A percentile compares a stretch with the other conserved stretches of the same genome.
These are phyloP conservation scores for Pentamera pediparva DNA, from an alignment of 53 echinoderm and acorn worm species.

Conservation along the genomic window DNA sequence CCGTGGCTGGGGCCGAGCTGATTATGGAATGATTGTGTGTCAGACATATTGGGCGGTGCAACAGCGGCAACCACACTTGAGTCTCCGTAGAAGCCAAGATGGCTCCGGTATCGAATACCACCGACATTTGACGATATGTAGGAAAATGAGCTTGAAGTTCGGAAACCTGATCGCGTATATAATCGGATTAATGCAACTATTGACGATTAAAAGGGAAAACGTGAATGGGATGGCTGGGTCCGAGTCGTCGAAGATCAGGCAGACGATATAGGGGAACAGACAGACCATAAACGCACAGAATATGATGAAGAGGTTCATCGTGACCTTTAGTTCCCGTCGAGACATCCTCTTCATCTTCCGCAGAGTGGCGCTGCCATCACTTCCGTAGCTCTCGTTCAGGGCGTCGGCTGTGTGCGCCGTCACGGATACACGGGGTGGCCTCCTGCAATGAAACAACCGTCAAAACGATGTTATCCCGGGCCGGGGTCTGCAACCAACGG, in stretches of 20 bases:
- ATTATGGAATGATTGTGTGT: not conserved
- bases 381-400: not conserved
- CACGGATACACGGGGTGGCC: not conserved
- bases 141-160: slow-evolving; percentile 55
- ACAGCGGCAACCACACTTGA: slow-evolving; percentile 2
- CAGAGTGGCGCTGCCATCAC: not conserved
- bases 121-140: slow-evolving; percentile 33
- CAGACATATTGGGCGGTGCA: not conserved
- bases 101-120: slow-evolving; percentile 16
- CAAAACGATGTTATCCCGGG: not conserved
- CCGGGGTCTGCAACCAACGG: too few relatives aligned
- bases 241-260: slow-evolving; percentile 39
- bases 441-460: not conserved
- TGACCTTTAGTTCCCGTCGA: slow-evolving; percentile 60
- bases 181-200: slow-evolving; percentile 64
- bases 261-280: slow-evolving; percentile 40
- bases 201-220: slow-evolving; percentile 45
- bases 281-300: slow-evolving; percentile 64
- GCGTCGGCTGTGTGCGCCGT: not conserved
- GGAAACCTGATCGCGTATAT: slow-evolving; percentile 69
- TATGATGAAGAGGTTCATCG: slow-evolving; percentile 66
- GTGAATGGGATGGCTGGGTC: slow-evolving; percentile 57
- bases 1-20: not conserved
- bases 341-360: not conserved
- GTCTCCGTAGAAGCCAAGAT: not conserved